Evolutionary conservation across 1,140 invertebrate species (phyloP), one percentile per base, ranked within the genome.

Genomic region (Pseudomyrmex gracilis): DNA sequence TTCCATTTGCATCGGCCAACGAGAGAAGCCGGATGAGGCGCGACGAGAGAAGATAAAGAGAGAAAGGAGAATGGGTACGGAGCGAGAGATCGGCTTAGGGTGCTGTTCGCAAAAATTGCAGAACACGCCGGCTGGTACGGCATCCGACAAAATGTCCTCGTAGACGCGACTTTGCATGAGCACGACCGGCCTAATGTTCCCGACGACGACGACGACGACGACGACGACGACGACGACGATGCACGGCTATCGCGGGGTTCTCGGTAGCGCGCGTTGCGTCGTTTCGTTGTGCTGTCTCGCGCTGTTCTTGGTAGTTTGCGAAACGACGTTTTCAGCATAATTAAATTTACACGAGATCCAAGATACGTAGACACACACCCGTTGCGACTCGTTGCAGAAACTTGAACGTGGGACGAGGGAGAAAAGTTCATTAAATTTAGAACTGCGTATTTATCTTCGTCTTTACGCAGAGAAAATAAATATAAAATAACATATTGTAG

Each of bases 1-100:
- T 84, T 83, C 84, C 87, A 92, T 92, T 92, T 91, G 90, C 91
- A 92, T 92, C 83, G 82, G 45, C 66, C 88, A 84, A 89, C 86
- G 88, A 88, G 82, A 90, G 89, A 73, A 87, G 53, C 70, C 76
- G 71, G 82, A 61, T 58, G 73, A 66, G 22, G 34, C 61, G 15
- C 12, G 61, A 76, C 45, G 45, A 55, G 51, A 7, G 15, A 22
- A 17, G 20, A n/a, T 13, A 70, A 9, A 45, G 49, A 53, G 24
- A 47, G 43, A 12, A 58, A 64, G 43, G 47, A 17, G 15, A 57
- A 78, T 3, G 22, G 22, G 43, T 45, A 20, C 17, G 43, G 20
- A 60, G 74, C 55, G 24, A 24, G 49, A 80, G 66, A 76, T 70
- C 67, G 43, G 76, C 66, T 58, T 53, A 58, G 76, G 67, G 57